phyloP scores from a whole-genome alignment of 1,140 invertebrate genomes.

The Drosophila ohnishii region DNA sequence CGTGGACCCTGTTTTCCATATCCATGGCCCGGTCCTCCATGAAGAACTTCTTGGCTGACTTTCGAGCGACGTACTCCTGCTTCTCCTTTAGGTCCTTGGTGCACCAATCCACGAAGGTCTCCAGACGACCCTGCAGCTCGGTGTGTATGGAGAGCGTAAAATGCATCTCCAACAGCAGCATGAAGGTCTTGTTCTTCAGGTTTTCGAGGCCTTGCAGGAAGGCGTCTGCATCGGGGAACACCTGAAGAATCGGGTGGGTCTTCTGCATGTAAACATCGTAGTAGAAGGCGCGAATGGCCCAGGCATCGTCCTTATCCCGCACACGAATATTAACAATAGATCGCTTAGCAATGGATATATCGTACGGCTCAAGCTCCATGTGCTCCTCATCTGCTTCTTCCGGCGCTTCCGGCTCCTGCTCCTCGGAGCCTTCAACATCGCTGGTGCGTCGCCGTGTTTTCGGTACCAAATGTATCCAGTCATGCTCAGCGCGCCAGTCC shows the following conservation, averaged over 20 bases:
- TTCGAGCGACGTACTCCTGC: constrained; percentile 70
- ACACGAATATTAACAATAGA: constrained; percentile 69
- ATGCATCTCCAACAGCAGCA: constrained; percentile 75
- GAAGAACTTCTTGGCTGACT: constrained; percentile 77
- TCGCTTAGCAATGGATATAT: constrained; percentile 73
- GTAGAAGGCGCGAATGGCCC: constrained; percentile 77
- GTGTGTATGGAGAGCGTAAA: constrained; percentile 71
- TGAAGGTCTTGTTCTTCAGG: constrained; percentile 76
- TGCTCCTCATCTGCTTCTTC: constrained; percentile 7
- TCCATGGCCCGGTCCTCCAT: constrained; percentile 74
- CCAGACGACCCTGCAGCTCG: constrained; percentile 65
- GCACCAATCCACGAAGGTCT: constrained; percentile 76
- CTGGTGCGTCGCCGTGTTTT: constrained; percentile 1
- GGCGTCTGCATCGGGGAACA: constrained; percentile 63
- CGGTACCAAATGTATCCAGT: constrained; percentile 75
- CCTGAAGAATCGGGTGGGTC: constrained; percentile 68
- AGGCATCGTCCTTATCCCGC: constrained; percentile 77
- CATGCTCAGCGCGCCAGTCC: constrained; percentile 74
- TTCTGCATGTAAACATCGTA: constrained; percentile 73
- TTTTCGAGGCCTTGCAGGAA: constrained; percentile 69
- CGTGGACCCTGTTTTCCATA: constrained; percentile 49
- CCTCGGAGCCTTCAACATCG: constrained; percentile 1
- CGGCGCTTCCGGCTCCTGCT: neutral
- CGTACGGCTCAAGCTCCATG: constrained; percentile 21
- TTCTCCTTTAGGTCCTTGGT: constrained; percentile 66